Evolutionary conservation across 2,797 vertebrate species (phyloP).

Genomic region (Coregonus suidteri): DNA sequence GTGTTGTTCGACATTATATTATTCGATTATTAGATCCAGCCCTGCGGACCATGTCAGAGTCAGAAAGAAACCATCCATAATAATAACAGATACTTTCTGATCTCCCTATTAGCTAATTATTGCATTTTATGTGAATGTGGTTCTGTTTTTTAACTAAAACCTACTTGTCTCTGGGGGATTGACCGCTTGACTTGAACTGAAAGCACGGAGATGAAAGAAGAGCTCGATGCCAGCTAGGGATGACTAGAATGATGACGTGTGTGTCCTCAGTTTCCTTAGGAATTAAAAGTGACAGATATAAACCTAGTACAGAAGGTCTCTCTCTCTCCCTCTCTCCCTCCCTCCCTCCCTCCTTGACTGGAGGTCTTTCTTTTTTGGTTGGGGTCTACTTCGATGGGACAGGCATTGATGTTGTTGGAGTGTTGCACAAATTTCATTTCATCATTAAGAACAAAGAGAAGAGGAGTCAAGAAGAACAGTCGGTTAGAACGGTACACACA

Average conservation of each 20-base stretch:
- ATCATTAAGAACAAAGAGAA: constrained; percentile 31
- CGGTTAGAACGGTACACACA: constrained; percentile 41
- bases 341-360: neutral
- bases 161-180: neutral
- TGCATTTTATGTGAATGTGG: constrained; percentile 16
- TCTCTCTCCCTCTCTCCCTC: neutral
- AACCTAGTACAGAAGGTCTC: neutral
- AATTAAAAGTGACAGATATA: neutral
- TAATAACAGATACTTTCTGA: neutral
- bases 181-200: neutral
- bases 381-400: neutral
- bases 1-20: neutral
- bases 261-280: neutral
- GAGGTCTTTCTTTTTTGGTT: neutral
- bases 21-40: neutral
- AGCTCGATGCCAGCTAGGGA: neutral
- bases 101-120: constrained; percentile 29
- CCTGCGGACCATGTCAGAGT: neutral
- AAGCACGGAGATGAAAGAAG: constrained; percentile 7
- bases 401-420: constrained; percentile 24
- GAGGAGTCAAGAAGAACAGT: constrained; percentile 22
- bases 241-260: neutral
- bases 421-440: constrained; percentile 11
- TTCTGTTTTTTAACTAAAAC: neutral
- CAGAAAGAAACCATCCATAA: neutral